These are phyloP conservation scores for Drosophila infuscata DNA, from an alignment of 2,888 invertebrate genomes.

Conservation along the genomic window DNA sequence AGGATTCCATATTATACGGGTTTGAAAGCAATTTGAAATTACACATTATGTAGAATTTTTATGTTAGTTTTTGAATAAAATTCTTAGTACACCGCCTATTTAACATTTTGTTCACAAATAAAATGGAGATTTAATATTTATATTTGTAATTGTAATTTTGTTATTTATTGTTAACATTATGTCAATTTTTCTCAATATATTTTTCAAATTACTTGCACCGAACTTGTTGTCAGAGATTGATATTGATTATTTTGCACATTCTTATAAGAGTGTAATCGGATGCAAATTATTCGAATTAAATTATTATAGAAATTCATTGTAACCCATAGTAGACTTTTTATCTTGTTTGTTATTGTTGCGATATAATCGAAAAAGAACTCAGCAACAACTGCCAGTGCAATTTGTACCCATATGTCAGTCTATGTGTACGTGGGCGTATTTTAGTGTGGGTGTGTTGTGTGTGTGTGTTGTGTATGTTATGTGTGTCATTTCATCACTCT, in stretches of 20 bases:
- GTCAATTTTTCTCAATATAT: neutral
- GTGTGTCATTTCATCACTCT: constrained; percentile 31
- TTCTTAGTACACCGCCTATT: neutral
- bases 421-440: neutral
- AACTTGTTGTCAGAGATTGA: neutral
- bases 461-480: constrained; percentile 12
- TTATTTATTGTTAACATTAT: neutral
- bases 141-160: neutral
- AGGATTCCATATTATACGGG: neutral
- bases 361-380: constrained; percentile 18
- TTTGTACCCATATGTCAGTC: constrained; percentile 68
- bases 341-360: constrained; percentile 7
- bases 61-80: neutral
- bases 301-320: neutral
- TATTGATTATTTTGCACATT: neutral
- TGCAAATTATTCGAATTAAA: neutral
- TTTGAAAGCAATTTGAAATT: neutral
- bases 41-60: neutral
- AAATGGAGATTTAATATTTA: neutral
- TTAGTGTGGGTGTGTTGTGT: constrained; percentile 2
- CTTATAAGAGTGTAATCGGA: neutral
- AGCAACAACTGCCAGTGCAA: constrained; percentile 46
- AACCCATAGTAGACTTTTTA: neutral
- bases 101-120: neutral
- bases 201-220: neutral